A percentile compares a stretch with the other conserved stretches of the same genome.
These are phyloP conservation scores for Malthinus seriepunctatus DNA, from an alignment of 2,888 invertebrate species.

Conservation along the genomic window DNA sequence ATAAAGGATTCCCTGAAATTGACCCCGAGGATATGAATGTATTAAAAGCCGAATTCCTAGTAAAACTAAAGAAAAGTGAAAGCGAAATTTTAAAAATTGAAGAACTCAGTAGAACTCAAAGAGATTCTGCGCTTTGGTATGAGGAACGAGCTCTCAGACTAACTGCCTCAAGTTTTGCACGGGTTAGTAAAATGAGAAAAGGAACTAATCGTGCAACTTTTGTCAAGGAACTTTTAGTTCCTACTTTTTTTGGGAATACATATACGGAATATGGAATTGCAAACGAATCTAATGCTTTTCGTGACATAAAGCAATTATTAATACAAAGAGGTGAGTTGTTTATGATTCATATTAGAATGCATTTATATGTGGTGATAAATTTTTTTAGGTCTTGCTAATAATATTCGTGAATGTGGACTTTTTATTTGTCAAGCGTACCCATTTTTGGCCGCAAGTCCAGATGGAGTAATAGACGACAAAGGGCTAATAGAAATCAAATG, in stretches of 20 bases:
- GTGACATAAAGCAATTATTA: background rate
- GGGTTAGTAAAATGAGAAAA: background rate
- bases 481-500: background rate
- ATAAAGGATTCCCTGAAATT: background rate
- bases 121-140: background rate
- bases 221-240: background rate
- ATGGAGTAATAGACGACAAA: background rate
- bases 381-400: background rate
- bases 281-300: background rate
- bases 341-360: too few relatives aligned
- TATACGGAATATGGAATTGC: background rate
- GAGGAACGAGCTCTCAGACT: background rate
- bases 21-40: background rate
- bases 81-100: background rate
- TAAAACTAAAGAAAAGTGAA: background rate
- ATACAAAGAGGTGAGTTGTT: too few relatives aligned
- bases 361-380: too few relatives aligned
- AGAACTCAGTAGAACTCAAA: background rate
- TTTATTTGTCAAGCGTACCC: background rate
- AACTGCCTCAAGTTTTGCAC: background rate
- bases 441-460: background rate
- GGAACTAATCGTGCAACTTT: background rate
- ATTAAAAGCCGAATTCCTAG: background rate
- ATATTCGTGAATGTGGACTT: background rate
- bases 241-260: background rate